Conservation (phyloP, 2,113 vertebrate genomes). For the Columba livia region DNA sequence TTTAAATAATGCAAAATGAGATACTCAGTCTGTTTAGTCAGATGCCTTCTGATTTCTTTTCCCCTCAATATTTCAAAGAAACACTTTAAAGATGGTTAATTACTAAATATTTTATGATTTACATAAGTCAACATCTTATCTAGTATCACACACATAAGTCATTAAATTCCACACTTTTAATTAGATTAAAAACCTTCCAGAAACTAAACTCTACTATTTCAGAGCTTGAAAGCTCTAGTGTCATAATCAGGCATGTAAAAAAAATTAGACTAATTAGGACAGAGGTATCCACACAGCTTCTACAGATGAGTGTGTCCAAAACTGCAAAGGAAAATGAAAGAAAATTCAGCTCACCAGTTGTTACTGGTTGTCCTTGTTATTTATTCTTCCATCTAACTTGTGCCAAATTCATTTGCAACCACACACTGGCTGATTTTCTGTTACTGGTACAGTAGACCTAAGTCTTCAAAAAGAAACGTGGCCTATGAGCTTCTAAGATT, state of each 20-base stretch:
- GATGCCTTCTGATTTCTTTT: background rate
- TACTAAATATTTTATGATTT: background rate
- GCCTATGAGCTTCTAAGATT: background rate
- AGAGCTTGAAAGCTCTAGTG: background rate
- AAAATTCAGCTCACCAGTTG: background rate
- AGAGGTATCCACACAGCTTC: background rate
- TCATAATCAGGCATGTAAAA: background rate
- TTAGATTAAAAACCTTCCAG: background rate
- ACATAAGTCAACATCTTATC: background rate
- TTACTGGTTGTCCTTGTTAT: background rate
- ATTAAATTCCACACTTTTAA: background rate
- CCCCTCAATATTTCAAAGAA: background rate
- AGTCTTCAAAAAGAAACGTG: background rate
- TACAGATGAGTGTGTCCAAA: background rate
- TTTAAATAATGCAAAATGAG: background rate
- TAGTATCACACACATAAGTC: background rate
- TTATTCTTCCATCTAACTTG: background rate
- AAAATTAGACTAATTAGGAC: background rate
- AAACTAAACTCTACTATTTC: background rate
- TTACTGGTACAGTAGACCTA: background rate
- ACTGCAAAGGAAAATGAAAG: background rate
- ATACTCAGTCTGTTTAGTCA: background rate
- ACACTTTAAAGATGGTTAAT: background rate
- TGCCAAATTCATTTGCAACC: background rate
- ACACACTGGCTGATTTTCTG: background rate